phyloP scores from a whole-genome alignment of 2,113 vertebrate genomes.

The Colossoma macropomum region DNA sequence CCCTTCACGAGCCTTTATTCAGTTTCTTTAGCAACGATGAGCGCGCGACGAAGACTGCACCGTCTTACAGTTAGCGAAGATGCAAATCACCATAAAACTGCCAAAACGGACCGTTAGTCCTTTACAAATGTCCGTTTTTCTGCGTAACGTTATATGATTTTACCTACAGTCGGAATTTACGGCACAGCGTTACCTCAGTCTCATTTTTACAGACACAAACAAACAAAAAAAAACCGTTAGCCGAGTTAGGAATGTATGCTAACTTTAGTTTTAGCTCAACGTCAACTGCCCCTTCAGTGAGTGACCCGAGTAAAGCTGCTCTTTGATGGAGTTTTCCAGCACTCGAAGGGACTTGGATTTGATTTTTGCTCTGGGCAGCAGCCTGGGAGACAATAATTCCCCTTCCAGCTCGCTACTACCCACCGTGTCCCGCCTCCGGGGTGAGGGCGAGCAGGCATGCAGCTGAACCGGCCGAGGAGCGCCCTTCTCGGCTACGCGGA shows the following conservation, averaged over 20 bases:
- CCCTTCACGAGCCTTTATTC: background rate
- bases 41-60: background rate
- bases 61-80: background rate
- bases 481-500: slow-evolving; percentile 61
- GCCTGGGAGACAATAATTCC: background rate
- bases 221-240: no score
- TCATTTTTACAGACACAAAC: no score
- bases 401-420: slow-evolving; percentile 36
- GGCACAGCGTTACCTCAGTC: no score
- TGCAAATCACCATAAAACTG: no score
- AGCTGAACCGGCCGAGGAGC: slow-evolving; percentile 70
- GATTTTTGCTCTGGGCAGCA: slow-evolving; percentile 45
- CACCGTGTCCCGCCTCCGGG: background rate
- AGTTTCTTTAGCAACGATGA: background rate
- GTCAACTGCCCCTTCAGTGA: background rate
- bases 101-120: no score
- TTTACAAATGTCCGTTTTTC: no score
- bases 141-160: background rate
- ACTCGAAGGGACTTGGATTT: slow-evolving; percentile 43
- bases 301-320: slow-evolving; percentile 13
- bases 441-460: slow-evolving; percentile 67
- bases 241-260: background rate
- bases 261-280: background rate
- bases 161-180: no score
- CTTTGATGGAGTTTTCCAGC: slow-evolving; percentile 67